A percentile compares a stretch with the other conserved stretches of the same genome.
These are phyloP conservation scores for Menidia menidia DNA, from an alignment of 2,797 vertebrate genomes.

Conservation along the genomic window DNA sequence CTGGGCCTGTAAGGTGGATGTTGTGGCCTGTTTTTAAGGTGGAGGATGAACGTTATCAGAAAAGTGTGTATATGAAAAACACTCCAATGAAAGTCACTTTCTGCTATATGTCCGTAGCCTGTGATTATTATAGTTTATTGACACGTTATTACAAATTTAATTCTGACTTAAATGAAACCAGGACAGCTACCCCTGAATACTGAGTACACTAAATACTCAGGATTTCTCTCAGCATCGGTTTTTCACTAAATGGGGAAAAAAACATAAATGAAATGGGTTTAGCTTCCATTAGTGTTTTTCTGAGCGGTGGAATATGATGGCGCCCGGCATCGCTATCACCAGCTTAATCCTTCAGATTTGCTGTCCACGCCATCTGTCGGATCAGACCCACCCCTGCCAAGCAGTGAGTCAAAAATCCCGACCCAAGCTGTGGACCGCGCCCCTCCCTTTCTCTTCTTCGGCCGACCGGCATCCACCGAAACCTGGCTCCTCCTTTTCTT, in stretches of 20 bases:
- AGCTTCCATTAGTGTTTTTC: conserved; percentile 18
- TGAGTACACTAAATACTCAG: too few species aligned
- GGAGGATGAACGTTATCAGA: too few species aligned
- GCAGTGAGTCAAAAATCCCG: conserved; percentile 18
- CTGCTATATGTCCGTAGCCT: too few species aligned
- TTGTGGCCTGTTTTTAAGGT: too few species aligned
- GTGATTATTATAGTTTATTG: too few species aligned
- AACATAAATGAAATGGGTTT: neutral
- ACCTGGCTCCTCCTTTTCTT: neutral
- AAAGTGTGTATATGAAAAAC: too few species aligned
- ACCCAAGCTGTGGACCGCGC: conserved; percentile 9
- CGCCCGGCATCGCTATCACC: conserved; percentile 17
- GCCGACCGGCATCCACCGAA: neutral
- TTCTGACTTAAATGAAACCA: too few species aligned
- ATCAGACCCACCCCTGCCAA: conserved; percentile 26
- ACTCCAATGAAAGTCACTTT: too few species aligned
- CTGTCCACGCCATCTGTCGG: conserved; percentile 47
- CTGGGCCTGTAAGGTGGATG: too few species aligned
- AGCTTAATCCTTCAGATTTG: conserved; percentile 49
- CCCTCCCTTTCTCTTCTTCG: neutral
- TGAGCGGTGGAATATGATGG: conserved; percentile 7
- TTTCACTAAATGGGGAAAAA: neutral
- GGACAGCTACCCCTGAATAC: neutral
- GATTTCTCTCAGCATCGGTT: too few species aligned
- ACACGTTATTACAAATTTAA: too few species aligned